These are phyloP conservation scores for Alosa sapidissima DNA, from an alignment of 2,797 vertebrate genomes.

Conservation along the genomic window DNA sequence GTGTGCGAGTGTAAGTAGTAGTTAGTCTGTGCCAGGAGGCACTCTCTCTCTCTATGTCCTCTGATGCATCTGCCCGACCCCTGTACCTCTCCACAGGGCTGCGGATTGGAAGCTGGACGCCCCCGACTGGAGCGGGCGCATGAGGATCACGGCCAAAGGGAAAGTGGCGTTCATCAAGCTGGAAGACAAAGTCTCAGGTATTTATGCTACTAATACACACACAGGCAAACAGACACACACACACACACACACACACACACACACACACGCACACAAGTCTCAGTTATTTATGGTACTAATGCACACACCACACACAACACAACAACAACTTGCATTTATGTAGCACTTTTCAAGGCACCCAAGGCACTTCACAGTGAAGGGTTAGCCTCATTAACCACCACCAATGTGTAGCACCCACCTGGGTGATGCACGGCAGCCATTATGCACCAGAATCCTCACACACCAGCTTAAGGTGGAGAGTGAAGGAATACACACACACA, in stretches of 20 bases:
- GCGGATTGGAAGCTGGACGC: slow-evolving; percentile 94
- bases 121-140: slow-evolving; percentile 89
- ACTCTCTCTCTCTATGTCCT: neutral
- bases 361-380: no score
- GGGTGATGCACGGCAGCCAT: no score
- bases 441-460: no score
- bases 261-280: neutral
- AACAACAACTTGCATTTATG: neutral
- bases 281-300: slow-evolving; percentile 64
- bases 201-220: neutral
- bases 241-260: neutral
- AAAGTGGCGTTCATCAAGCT: slow-evolving; percentile 88
- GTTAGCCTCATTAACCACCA: no score
- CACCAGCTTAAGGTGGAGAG: no score
- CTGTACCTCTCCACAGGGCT: slow-evolving; percentile 70
- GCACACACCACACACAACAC: neutral
- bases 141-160: slow-evolving; percentile 90
- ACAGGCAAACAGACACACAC: neutral
- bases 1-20: neutral
- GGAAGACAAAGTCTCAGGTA: slow-evolving; percentile 92
- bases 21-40: neutral
- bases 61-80: neutral
- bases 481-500: no score
- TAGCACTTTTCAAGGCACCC: no score
- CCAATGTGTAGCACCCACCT: no score